A percentile compares a stretch with the other conserved stretches of the same genome.
Evolutionary conservation across 2,113 vertebrate species (phyloP).

Genomic region (Pachyramphus minor): DNA sequence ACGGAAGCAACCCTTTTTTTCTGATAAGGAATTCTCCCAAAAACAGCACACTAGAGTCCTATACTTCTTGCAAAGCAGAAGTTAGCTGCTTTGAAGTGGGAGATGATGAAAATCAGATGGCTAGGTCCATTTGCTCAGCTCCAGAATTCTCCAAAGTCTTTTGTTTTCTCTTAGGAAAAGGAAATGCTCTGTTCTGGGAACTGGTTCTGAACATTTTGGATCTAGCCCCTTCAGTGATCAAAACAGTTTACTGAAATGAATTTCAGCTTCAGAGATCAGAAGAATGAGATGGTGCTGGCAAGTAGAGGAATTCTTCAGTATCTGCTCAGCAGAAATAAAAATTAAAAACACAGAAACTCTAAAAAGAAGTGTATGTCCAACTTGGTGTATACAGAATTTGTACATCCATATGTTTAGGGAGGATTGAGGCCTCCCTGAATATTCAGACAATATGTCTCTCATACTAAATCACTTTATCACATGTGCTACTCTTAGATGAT

Average conservation of each 20-base stretch:
- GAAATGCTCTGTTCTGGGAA: background rate
- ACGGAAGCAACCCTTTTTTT: background rate
- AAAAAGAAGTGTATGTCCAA: background rate
- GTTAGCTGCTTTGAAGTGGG: background rate
- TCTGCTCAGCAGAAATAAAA: background rate
- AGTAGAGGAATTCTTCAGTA: background rate
- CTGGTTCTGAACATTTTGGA: background rate
- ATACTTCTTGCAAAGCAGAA: background rate
- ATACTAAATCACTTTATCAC: slow-evolving; percentile 24
- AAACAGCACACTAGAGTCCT: background rate
- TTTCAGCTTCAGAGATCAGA: background rate
- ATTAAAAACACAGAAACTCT: background rate
- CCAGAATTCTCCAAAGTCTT: slow-evolving; percentile 3
- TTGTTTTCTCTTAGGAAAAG: background rate
- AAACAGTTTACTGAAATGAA: background rate
- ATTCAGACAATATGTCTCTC: background rate
- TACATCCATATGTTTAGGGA: background rate
- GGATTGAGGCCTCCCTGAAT: background rate
- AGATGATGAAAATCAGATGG: slow-evolving; percentile 14
- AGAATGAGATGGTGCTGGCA: background rate
- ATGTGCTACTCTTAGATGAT: background rate
- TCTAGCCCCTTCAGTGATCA: background rate
- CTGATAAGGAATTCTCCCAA: background rate
- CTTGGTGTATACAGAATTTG: background rate
- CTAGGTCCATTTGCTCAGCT: background rate